Conservation (phyloP, 1,140 invertebrate species). For the Oncopodura yosiiana region DNA sequence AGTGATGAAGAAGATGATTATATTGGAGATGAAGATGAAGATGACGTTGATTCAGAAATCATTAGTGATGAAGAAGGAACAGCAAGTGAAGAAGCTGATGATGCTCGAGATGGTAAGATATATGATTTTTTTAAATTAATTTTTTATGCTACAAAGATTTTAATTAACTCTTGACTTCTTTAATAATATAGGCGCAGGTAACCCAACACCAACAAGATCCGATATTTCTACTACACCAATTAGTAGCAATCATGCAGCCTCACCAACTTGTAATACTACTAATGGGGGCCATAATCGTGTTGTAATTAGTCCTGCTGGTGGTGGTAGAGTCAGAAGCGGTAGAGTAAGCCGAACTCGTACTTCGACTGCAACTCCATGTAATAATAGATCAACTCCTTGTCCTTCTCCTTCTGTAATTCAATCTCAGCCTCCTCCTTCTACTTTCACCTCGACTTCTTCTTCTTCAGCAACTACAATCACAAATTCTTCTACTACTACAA, state of each 20-base stretch:
- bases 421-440: background rate
- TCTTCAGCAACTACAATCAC: background rate
- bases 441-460: background rate
- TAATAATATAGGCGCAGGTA: no score
- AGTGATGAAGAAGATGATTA: conserved; percentile 8
- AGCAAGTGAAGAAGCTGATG: conserved; percentile 20
- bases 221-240: conserved; percentile 27
- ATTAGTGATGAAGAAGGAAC: conserved; percentile 8
- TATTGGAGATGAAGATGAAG: conserved; percentile 20
- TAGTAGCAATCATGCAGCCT: conserved; percentile 23
- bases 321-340: conserved; percentile 8
- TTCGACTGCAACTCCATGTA: background rate
- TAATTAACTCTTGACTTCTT: no score
- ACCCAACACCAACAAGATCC: conserved; percentile 23
- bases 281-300: conserved; percentile 4
- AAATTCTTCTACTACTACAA: background rate
- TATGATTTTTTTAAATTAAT: no score
- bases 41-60: conserved; percentile 9
- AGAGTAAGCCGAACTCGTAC: conserved; percentile 5
- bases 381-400: background rate
- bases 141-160: no score
- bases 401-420: background rate
- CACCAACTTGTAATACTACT: conserved; percentile 7
- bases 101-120: conserved; percentile 21
- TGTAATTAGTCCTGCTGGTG: background rate